These are phyloP conservation scores for Malachius bipustulatus DNA, from an alignment of 2,888 invertebrate genomes.

Conservation along the genomic window DNA sequence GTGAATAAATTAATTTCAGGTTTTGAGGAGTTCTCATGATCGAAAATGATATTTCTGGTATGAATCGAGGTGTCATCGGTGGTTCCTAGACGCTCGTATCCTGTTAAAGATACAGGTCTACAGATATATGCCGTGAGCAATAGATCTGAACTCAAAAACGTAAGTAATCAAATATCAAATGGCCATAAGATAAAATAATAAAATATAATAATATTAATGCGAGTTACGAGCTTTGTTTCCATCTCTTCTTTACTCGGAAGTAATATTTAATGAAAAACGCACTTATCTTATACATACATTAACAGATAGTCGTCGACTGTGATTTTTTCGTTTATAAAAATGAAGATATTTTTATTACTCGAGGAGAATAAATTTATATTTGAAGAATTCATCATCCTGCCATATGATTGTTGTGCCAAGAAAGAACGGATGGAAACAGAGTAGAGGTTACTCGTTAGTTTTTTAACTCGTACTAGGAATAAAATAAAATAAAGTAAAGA, in stretches of 20 bases:
- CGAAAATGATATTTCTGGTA: too few species aligned
- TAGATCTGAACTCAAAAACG: conserved; percentile 35
- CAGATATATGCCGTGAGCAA: conserved; percentile 28
- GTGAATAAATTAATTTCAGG: too few species aligned
- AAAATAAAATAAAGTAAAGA: conserved; percentile 19
- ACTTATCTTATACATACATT: too few species aligned
- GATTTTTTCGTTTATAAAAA: too few species aligned
- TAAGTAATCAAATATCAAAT: conserved; percentile 34
- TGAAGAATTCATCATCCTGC: too few species aligned
- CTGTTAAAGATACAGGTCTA: conserved; percentile 4
- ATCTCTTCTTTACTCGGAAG: too few species aligned
- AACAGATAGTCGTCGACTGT: too few species aligned
- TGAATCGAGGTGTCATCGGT: too few species aligned
- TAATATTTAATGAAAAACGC: too few species aligned
- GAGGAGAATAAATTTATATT: too few species aligned
- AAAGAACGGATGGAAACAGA: conserved; percentile 17
- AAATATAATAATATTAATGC: conserved; percentile 10
- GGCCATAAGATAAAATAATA: conserved; percentile 33
- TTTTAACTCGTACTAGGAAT: conserved; percentile 21
- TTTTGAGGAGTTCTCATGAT: too few species aligned
- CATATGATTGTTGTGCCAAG: conserved; percentile 26
- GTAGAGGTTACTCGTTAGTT: conserved; percentile 19
- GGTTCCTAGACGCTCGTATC: conserved; percentile 5
- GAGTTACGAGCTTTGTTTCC: background rate
- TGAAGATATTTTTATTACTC: too few species aligned